These are phyloP conservation scores for Leptinotarsa undecemlineata DNA, from an alignment of 1,140 invertebrate species.

Conservation along the genomic window DNA sequence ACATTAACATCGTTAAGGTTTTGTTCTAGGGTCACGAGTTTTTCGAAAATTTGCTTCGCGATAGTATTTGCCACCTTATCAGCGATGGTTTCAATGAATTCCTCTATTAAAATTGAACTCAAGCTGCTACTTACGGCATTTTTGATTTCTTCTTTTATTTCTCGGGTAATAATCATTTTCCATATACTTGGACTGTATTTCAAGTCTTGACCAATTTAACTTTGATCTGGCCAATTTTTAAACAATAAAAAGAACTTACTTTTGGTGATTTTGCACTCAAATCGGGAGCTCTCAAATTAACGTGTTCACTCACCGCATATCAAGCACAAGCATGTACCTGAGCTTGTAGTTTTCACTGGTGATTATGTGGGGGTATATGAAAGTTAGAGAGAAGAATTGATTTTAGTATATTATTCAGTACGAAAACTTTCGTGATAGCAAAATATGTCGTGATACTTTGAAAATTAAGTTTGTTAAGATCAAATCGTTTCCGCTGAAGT, in stretches of 20 bases:
- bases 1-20: background rate
- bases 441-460: too few species aligned
- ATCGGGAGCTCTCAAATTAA: background rate
- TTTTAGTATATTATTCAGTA: too few species aligned
- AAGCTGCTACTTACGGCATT: background rate
- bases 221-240: background rate
- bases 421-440: too few species aligned
- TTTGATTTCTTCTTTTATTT: slow-evolving; percentile 1
- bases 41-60: background rate
- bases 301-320: background rate
- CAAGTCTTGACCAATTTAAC: background rate
- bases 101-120: background rate
- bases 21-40: background rate
- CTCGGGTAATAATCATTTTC: slow-evolving; percentile 2
- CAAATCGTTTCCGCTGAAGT: too few species aligned
- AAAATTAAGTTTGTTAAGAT: too few species aligned
- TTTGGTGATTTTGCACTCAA: background rate
- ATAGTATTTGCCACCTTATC: slow-evolving; percentile 6
- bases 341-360: too few species aligned
- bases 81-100: background rate
- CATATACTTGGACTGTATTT: background rate
- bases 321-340: too few species aligned
- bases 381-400: too few species aligned
- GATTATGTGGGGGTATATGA: too few species aligned
- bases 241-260: background rate